These are phyloP conservation scores for Apotomis betuletana DNA, from an alignment of 2,888 invertebrate species.

Conservation along the genomic window DNA sequence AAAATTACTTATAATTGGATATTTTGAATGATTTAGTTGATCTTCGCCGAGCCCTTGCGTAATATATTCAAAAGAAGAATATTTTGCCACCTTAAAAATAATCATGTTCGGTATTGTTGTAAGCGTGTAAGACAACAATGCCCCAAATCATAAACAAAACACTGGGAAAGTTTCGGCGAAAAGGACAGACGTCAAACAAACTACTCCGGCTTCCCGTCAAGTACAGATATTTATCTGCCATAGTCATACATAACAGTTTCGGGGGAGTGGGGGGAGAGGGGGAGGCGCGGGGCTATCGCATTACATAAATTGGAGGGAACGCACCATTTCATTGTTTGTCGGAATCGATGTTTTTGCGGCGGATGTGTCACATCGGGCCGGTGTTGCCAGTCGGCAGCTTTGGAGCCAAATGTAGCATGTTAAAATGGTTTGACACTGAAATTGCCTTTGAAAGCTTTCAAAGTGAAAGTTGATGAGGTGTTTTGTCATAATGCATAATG, in stretches of 20 bases:
- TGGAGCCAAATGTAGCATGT: not conserved
- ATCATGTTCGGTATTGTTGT: not conserved
- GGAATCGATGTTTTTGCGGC: conserved; percentile 36
- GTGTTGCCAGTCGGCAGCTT: not conserved
- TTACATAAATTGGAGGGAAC: conserved; percentile 42
- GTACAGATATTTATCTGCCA: conserved; percentile 38
- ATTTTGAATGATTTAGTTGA: too few relatives aligned
- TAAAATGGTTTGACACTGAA: too few relatives aligned
- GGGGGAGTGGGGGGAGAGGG: not conserved
- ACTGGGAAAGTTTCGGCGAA: conserved; percentile 15
- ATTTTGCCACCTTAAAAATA: not conserved
- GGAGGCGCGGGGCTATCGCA: conserved; percentile 25
- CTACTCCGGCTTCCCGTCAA: conserved; percentile 28
- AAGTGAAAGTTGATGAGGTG: too few relatives aligned
- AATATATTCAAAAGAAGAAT: too few relatives aligned
- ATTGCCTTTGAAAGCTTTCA: too few relatives aligned
- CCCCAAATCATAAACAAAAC: conserved; percentile 26
- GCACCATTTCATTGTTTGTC: conserved; percentile 40
- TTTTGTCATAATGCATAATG: too few relatives aligned
- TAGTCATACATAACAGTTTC: conserved; percentile 37
- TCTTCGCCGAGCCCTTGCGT: too few relatives aligned
- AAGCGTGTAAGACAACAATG: conserved; percentile 15
- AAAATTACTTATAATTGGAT: too few relatives aligned
- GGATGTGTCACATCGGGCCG: conserved; percentile 20
- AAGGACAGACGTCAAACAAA: conserved; percentile 31